A percentile compares a stretch with the other conserved stretches of the same genome.
phyloP scores from a whole-genome alignment of 2,113 vertebrate species.

The Lampris incognitus region DNA sequence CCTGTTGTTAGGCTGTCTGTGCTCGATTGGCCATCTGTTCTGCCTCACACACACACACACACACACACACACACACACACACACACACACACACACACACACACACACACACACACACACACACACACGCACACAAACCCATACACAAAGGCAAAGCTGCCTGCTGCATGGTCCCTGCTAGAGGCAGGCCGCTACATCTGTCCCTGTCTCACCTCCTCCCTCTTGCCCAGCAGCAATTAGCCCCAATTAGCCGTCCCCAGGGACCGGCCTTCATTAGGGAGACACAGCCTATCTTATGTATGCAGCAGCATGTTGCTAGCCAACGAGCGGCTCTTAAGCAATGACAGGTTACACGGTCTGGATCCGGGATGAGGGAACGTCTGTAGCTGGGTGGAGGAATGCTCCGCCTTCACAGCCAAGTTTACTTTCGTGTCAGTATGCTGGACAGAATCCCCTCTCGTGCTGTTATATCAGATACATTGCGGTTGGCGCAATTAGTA shows the following conservation, averaged over 20 bases:
- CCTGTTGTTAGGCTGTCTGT: constrained; percentile 76
- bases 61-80: constrained; percentile 25
- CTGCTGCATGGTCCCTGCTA: constrained; percentile 70
- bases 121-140: constrained; percentile 3
- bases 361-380: constrained; percentile 50
- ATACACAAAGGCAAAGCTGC: constrained; percentile 67
- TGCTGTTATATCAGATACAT: no score
- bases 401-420: not conserved
- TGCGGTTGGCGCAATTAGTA: no score
- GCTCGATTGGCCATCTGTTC: constrained; percentile 80
- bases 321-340: constrained; percentile 47
- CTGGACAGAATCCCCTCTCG: no score
- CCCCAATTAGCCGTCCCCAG: constrained; percentile 77
- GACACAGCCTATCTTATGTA: constrained; percentile 51
- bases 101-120: constrained; percentile 12
- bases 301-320: constrained; percentile 39
- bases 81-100: not conserved
- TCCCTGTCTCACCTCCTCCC: constrained; percentile 77
- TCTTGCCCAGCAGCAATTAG: constrained; percentile 82
- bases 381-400: constrained; percentile 22
- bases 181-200: constrained; percentile 79
- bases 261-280: constrained; percentile 76
- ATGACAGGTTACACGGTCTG: constrained; percentile 48
- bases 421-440: not conserved
- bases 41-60: constrained; percentile 58